These are phyloP conservation scores for Sebastes diploproa DNA, from an alignment of 2,797 vertebrate genomes.

Conservation along the genomic window DNA sequence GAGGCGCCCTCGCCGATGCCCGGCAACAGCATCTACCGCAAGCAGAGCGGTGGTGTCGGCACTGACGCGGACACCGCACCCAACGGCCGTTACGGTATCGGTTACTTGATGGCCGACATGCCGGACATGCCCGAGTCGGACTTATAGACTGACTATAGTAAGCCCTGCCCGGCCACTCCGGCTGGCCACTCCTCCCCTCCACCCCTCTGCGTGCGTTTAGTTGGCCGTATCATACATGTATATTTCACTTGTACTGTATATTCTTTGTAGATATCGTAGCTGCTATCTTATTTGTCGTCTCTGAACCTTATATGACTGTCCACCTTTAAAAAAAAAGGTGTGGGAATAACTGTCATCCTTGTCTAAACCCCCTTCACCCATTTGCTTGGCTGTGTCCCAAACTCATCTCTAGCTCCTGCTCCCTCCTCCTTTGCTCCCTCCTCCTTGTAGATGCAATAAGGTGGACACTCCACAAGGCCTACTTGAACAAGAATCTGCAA, in stretches of 20 bases:
- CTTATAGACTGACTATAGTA: conserved; percentile 81
- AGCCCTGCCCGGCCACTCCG: conserved; percentile 15
- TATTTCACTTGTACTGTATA: conserved; percentile 73
- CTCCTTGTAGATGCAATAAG: conserved; percentile 45
- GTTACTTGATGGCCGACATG: conserved; percentile 93
- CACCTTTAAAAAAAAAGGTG: conserved; percentile 13
- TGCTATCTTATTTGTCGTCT: conserved; percentile 65
- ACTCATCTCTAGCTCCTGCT: neutral
- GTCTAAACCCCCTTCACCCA: neutral
- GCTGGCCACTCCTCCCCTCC: conserved; percentile 24
- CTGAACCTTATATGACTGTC: conserved; percentile 63
- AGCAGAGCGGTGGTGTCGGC: conserved; percentile 83
- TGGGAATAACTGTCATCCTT: conserved; percentile 20
- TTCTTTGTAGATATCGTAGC: conserved; percentile 81
- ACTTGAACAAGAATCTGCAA: conserved; percentile 34
- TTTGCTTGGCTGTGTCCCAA: conserved; percentile 17
- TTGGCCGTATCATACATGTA: conserved; percentile 56
- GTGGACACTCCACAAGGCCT: conserved; percentile 33
- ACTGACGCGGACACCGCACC: conserved; percentile 85
- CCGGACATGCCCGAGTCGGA: conserved; percentile 95
- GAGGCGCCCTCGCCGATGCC: conserved; percentile 91
- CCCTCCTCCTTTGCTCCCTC: conserved; percentile 9
- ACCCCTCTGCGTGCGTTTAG: conserved; percentile 60
- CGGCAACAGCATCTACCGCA: conserved; percentile 90
- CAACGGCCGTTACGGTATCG: conserved; percentile 93